Evolutionary conservation across 2,797 vertebrate species (phyloP).

Genomic region (Picus viridis): DNA sequence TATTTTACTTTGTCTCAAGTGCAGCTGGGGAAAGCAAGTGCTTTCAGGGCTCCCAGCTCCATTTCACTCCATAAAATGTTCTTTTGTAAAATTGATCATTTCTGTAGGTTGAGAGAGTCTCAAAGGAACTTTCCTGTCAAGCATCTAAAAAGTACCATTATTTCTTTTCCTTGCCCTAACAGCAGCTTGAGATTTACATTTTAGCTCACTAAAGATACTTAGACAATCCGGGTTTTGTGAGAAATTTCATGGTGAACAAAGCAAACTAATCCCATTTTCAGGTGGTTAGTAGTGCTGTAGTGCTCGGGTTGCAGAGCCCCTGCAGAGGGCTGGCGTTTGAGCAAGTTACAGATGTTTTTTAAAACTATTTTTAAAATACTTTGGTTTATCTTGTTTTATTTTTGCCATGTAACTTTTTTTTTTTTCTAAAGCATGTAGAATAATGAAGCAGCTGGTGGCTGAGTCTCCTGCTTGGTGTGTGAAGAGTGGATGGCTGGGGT

Average conservation of each 20-base stretch:
- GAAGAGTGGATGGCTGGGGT: not conserved
- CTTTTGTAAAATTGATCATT: constrained; percentile 51
- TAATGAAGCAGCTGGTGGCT: not conserved
- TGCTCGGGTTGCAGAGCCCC: not conserved
- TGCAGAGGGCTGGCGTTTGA: not conserved
- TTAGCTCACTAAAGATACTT: constrained; percentile 3
- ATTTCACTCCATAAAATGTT: constrained; percentile 1
- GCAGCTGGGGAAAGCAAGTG: not conserved
- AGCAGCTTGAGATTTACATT: not conserved
- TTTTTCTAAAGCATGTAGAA: not conserved
- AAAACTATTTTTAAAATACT: not conserved
- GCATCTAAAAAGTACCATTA: not conserved
- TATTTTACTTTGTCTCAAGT: not conserved
- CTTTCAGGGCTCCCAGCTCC: not conserved
- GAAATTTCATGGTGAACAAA: not conserved
- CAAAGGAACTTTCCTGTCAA: constrained; percentile 50
- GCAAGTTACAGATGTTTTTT: not conserved
- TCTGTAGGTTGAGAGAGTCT: constrained; percentile 38
- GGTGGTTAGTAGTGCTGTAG: not conserved
- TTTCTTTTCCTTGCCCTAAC: constrained; percentile 9
- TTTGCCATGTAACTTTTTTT: not conserved
- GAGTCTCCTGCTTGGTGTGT: not conserved
- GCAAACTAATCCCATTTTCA: constrained; percentile 19
- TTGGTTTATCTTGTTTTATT: not conserved
- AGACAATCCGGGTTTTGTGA: not conserved